Evolutionary conservation across 2,113 vertebrate species (phyloP).

Genomic region (Entomyzon cyanotis): DNA sequence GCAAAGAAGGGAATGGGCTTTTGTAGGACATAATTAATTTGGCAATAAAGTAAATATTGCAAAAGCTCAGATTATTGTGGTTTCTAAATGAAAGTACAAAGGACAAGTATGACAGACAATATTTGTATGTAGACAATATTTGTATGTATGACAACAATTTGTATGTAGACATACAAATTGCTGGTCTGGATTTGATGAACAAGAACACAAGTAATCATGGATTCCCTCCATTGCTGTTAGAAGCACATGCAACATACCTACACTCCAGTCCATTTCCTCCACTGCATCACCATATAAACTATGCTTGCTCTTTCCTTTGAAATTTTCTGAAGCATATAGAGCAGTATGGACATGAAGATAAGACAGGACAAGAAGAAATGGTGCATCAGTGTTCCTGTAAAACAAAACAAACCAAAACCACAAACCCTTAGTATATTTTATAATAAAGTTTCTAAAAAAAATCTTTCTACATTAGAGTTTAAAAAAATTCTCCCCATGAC

Average conservation of each 20-base stretch:
- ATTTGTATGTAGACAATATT: too few relatives aligned
- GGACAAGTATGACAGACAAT: not conserved
- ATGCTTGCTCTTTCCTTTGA: slow-evolving; percentile 81
- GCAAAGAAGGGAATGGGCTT: not conserved
- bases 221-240: not conserved
- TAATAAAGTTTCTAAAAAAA: not conserved
- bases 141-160: too few relatives aligned
- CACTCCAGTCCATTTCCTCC: slow-evolving; percentile 91
- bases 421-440: not conserved
- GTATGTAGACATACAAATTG: not conserved
- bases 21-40: not conserved
- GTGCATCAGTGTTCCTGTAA: slow-evolving; percentile 70
- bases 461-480: not conserved
- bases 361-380: slow-evolving; percentile 86
- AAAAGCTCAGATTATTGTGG: not conserved
- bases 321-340: slow-evolving; percentile 76
- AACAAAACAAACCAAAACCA: not conserved
- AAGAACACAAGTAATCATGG: not conserved
- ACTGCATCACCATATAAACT: slow-evolving; percentile 85
- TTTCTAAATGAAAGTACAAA: not conserved
- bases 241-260: slow-evolving; percentile 74
- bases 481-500: not conserved
- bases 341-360: slow-evolving; percentile 90
- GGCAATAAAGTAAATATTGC: not conserved
- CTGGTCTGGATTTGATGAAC: not conserved